Evolutionary conservation across 2,888 invertebrate species (phyloP).

Genomic region (Nymphalis urticae): DNA sequence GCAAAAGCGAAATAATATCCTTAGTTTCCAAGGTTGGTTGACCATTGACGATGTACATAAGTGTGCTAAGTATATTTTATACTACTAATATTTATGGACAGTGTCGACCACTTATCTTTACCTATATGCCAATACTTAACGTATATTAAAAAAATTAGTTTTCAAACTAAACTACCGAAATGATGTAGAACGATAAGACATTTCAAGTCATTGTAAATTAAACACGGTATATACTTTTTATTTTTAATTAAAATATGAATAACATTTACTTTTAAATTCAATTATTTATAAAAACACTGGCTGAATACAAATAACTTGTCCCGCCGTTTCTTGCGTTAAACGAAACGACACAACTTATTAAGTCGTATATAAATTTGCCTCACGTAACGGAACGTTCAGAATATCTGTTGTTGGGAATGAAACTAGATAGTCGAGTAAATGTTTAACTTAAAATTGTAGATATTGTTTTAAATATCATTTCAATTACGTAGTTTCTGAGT

Average conservation of each 20-base stretch:
- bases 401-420: constrained; percentile 29
- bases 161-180: too few species aligned
- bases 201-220: background rate
- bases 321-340: constrained; percentile 37
- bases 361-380: constrained; percentile 49
- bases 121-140: too few species aligned
- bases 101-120: too few species aligned
- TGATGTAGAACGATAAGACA: too few species aligned
- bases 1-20: too few species aligned
- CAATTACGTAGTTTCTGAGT: too few species aligned
- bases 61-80: too few species aligned
- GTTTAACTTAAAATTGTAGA: constrained; percentile 23
- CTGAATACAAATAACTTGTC: constrained; percentile 32
- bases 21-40: too few species aligned
- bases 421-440: constrained; percentile 29
- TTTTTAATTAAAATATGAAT: background rate
- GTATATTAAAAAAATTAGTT: too few species aligned
- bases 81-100: too few species aligned
- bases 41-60: too few species aligned
- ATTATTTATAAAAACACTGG: constrained; percentile 11
- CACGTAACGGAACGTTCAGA: constrained; percentile 46
- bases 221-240: background rate
- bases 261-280: constrained; percentile 20
- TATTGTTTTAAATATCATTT: constrained; percentile 13
- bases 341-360: constrained; percentile 44